Evolutionary conservation across 2,888 invertebrate species (phyloP), one percentile per base, ranked within the genome.

Genomic region (Gastracanthus pulcherrimus): DNA sequence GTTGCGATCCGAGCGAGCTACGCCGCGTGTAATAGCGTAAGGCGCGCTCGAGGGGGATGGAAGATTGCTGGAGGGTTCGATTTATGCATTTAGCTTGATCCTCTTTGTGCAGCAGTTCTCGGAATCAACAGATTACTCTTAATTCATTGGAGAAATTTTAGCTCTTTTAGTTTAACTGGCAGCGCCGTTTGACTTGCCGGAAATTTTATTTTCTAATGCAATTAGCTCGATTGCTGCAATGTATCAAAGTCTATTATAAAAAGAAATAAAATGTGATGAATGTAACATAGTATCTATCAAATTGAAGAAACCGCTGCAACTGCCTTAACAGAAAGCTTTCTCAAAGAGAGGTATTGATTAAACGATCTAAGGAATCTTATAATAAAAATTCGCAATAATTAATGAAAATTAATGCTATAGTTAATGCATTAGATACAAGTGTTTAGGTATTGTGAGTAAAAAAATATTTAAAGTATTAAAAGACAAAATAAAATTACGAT

Each of bases 161-260:
- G 31, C 38, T 48, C 60, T 58, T 67, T 67, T 58, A 66, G 66
- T 67, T 67, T 74, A 71, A 77, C 62, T 70, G 70, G 36, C 13
- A n/a, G n/a, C n/a, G 19, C 51, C 64, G 48, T 64, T 78, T 64
- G 51, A 67, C 45, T 67, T 13, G 7, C 45, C 11, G 23, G 4
- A 45, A 66, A 51, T 66, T 66, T 58, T 77, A 26, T 70, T 77
- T 62, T 62, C 62, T 77, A 76, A 76, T 76, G 76, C 31, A 76
- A 76, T 76, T 69, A 76, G 34, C 41, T 31, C 60, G 23, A 76
- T 76, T 31, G 51, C 58, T 31, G 69, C 34, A 29, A 51, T 64
- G 34, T 34, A 51, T 66, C 62, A 66, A 64, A 75, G 23, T 58
- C 31, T 13, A 9, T n/a, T 62, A 29, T 26, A 9, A 45, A 62